Percentiles rank a stretch among this genome's conserved stretches.
Conservation (phyloP, 2,797 vertebrate genomes). For the Gila robusta region DNA sequence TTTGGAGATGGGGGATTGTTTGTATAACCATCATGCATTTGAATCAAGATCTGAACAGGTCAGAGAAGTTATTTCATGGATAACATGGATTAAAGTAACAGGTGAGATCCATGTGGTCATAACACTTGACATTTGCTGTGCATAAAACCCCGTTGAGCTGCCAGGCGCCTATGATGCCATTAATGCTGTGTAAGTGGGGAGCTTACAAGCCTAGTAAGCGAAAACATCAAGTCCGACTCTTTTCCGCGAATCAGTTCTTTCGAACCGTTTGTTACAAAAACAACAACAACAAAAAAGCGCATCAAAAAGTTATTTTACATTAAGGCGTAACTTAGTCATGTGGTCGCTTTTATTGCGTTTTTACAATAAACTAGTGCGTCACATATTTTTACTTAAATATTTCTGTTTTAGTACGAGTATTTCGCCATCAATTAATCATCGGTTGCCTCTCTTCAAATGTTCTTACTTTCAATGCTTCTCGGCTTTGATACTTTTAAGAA, state of each 20-base stretch:
- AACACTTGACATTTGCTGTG: background rate
- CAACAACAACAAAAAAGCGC: too few relatives aligned
- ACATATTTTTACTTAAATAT: background rate
- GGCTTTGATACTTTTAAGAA: background rate
- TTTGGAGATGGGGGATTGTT: conserved; percentile 8
- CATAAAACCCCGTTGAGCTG: background rate
- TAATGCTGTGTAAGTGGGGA: background rate
- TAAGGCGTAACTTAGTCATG: too few relatives aligned
- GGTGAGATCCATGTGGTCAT: background rate
- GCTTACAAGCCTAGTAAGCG: background rate
- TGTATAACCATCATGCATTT: background rate
- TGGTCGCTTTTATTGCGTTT: background rate
- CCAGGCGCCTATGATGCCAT: background rate
- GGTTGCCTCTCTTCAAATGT: background rate
- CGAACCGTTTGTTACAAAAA: background rate
- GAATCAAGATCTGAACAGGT: background rate
- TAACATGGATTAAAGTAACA: background rate
- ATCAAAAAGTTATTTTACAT: background rate
- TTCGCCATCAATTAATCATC: background rate
- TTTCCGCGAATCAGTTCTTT: conserved; percentile 5
- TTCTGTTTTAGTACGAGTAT: background rate
- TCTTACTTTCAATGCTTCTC: background rate
- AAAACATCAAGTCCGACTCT: background rate
- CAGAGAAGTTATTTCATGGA: background rate
- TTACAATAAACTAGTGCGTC: background rate